Evolutionary conservation across 2,797 vertebrate genomes (phyloP), one percentile per base, ranked within the genome.

Genomic region (Pipistrellus pygmaeus): DNA sequence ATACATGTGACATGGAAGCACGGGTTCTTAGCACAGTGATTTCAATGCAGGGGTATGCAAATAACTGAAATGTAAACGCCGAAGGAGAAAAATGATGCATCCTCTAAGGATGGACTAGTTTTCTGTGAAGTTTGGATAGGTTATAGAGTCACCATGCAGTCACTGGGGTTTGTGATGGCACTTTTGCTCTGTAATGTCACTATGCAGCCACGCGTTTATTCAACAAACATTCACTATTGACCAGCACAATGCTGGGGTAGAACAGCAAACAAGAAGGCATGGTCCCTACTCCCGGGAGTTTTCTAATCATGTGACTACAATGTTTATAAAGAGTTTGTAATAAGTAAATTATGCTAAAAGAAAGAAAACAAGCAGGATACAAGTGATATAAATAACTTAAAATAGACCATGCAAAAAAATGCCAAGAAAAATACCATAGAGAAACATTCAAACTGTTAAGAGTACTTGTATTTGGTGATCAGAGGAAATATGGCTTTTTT

Each of bases 291-390:
- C 12, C 46, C 51, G 20, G 68, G 77, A 90, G 18, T 30, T 88
- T 81, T 53, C 32, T 83, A 72, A 25, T 83, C 60, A 91, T 69
- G 30, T 88, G 38, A 55, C 44, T 92, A 83, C 44, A 92, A 80
- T 76, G 44, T 84, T 90, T 75, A 93, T 60, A 81, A 89, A 57
- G n/a, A 69, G n/a, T n/a, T 72, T 71, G 1, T 81, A 77, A 62
- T 81, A 62, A 71, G 41, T 85, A 84, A 51, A 91, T 82, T 68
- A 83, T 60, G 83, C 41, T 48, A 60, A 91, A 72, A 77, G 23
- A 72, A 35, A 68, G 85, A 91, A 77, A 14, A 66, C 44, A 27
- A 51, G 66, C 3, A 66, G 18, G 17, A 62, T 68, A 66, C 30
- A 83, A 55, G 48, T 82, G 30, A 5, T 66, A 71, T 81, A 76